Evolutionary conservation across 2,888 invertebrate genomes (phyloP).

Genomic region (Lypha dubia): DNA sequence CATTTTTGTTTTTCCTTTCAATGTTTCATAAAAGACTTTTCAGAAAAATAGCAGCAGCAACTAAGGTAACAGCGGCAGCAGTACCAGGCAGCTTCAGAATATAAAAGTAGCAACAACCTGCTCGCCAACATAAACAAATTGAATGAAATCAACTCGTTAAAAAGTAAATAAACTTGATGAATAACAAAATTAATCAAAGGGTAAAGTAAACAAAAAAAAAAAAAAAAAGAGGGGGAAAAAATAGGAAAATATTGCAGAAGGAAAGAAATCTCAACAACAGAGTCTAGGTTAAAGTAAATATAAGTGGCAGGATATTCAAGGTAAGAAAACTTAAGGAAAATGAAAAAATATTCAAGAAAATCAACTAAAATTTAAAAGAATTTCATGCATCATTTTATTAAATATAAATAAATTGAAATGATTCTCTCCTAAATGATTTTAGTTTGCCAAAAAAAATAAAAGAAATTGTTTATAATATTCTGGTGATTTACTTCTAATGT

Average conservation of each 20-base stretch:
- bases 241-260: conserved; percentile 21
- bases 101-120: conserved; percentile 60
- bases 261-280: conserved; percentile 47
- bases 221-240: neutral
- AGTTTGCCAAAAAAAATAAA: neutral
- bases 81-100: conserved; percentile 7
- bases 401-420: neutral
- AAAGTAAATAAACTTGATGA: conserved; percentile 83
- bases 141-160: conserved; percentile 83
- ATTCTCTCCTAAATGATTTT: neutral
- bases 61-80: conserved; percentile 19
- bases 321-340: conserved; percentile 51
- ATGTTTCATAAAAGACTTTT: conserved; percentile 50
- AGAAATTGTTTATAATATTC: conserved; percentile 8
- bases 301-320: conserved; percentile 52
- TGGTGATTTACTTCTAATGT: conserved; percentile 66
- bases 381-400: too few species aligned
- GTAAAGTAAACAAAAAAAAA: conserved; percentile 37
- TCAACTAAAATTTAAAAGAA: conserved; percentile 6
- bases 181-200: conserved; percentile 75
- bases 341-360: conserved; percentile 2
- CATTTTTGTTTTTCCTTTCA: conserved; percentile 25
- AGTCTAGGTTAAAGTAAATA: conserved; percentile 72
- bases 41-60: conserved; percentile 11
- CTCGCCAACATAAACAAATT: conserved; percentile 81